Evolutionary conservation across 1,140 invertebrate genomes (phyloP).

Genomic region (Diachasmimorpha longicaudata): DNA sequence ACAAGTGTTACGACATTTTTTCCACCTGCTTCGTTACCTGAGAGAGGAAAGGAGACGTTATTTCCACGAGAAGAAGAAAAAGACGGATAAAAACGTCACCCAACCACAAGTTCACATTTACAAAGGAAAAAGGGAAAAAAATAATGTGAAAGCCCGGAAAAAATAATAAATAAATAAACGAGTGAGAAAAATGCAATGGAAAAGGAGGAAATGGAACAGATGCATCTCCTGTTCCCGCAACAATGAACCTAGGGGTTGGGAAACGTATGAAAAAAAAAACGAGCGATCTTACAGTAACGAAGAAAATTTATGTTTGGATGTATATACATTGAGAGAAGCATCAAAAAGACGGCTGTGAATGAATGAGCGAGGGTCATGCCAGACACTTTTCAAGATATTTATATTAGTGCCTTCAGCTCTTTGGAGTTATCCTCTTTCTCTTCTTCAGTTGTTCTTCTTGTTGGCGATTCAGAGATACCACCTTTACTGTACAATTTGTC

Average conservation of each 20-base stretch:
- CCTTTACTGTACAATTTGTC: too few relatives aligned
- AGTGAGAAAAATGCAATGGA: not conserved
- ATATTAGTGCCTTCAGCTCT: not conserved
- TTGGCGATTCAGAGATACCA: too few relatives aligned
- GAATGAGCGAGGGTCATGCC: slow-evolving; percentile 28
- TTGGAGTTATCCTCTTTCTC: not conserved
- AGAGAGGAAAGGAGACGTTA: too few relatives aligned
- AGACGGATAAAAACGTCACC: too few relatives aligned
- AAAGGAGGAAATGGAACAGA: not conserved
- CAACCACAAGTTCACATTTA: too few relatives aligned
- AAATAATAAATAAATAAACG: not conserved
- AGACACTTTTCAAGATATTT: slow-evolving; percentile 26
- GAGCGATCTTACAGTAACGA: not conserved
- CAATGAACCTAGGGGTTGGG: not conserved
- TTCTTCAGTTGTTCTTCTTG: not conserved
- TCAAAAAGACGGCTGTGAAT: not conserved
- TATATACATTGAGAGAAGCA: not conserved
- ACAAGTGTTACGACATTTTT: too few relatives aligned
- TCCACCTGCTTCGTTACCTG: too few relatives aligned
- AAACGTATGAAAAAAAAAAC: not conserved
- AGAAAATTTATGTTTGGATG: not conserved
- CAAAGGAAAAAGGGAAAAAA: not conserved
- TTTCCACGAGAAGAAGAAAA: too few relatives aligned
- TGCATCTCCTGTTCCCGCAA: slow-evolving; percentile 1
- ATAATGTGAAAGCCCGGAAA: not conserved